These are phyloP conservation scores for Hyphantria cunea DNA, from an alignment of 1,140 invertebrate species.

Conservation along the genomic window DNA sequence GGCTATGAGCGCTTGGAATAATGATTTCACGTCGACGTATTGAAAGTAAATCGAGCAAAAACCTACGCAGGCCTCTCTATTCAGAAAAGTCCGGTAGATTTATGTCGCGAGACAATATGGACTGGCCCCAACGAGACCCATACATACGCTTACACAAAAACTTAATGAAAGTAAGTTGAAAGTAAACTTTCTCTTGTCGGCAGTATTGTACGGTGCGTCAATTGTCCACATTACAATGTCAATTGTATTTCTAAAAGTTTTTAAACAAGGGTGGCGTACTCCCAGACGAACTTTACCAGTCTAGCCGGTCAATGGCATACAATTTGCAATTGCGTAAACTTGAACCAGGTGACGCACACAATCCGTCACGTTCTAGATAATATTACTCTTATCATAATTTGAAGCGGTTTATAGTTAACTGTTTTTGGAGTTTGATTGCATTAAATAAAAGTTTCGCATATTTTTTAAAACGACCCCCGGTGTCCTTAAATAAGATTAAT, in stretches of 20 bases:
- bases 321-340: slow-evolving; percentile 29
- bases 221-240: slow-evolving; percentile 36
- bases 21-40: slow-evolving; percentile 24
- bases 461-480: no score
- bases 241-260: slow-evolving; percentile 40
- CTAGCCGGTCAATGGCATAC: slow-evolving; percentile 23
- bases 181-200: slow-evolving; percentile 77
- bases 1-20: no score
- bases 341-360: slow-evolving; percentile 24
- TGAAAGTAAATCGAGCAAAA: slow-evolving; percentile 44
- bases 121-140: slow-evolving; percentile 54
- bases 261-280: slow-evolving; percentile 41
- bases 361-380: slow-evolving; percentile 23
- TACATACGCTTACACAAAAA: slow-evolving; percentile 76
- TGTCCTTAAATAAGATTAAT: no score
- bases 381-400: background rate
- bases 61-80: slow-evolving; percentile 40
- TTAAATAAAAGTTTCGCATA: no score
- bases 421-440: no score
- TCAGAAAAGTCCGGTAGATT: slow-evolving; percentile 52
- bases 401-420: no score
- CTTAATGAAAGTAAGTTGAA: slow-evolving; percentile 79
- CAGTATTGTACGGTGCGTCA: slow-evolving; percentile 60
- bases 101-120: slow-evolving; percentile 76
- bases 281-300: slow-evolving; percentile 22